Evolutionary conservation across 1,140 invertebrate species (phyloP), one percentile per base, ranked within the genome.

Genomic region (Cotesia vestalis): DNA sequence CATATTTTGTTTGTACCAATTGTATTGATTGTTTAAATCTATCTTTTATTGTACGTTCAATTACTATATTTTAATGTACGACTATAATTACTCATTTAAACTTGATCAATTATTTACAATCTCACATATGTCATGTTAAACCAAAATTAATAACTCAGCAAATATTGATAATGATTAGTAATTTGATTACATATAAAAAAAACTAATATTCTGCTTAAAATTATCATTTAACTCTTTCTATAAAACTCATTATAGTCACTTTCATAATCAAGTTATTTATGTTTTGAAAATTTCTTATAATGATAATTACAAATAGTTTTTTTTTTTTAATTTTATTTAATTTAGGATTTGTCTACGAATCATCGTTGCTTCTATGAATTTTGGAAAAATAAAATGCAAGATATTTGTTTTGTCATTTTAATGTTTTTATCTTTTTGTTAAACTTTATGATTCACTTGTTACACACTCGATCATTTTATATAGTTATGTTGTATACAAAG

Each of bases 361-460:
- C 17, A 17, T 57, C 34, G 34, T 67, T 67, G 66, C 34, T 36
- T 67, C 34, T 67, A 57, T 57, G 52, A 57, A 67, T 67, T 69
- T 73, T 75, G 61, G 68, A 76, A 74, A 75, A 78, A 81, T 79
- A 76, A 83, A 83, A 71, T 80, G 76, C 77, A 79, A 80, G 81
- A 78, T 79, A 78, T 76, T 75, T 69, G 27, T 66, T 77, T 74
- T 55, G 73, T 75, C 76, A 69, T 78, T 78, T 62, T 61, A 75
- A 61, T 76, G 69, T 60, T 60, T 27, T 5, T 60, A 9, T 60
- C 6, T 27, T 55, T 67, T 27, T 11, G 12, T 57, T 67, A 35
- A 55, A 67, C 66, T 67, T 67, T 59, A 78, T 74, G 76, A 74
- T 75, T 69, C 69, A 76, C 70, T 46, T 76, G 64, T 77, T 79